Evolutionary conservation across 1,140 invertebrate species (phyloP), one percentile per base, ranked within the genome.

Genomic region (Chymomyza costata): DNA sequence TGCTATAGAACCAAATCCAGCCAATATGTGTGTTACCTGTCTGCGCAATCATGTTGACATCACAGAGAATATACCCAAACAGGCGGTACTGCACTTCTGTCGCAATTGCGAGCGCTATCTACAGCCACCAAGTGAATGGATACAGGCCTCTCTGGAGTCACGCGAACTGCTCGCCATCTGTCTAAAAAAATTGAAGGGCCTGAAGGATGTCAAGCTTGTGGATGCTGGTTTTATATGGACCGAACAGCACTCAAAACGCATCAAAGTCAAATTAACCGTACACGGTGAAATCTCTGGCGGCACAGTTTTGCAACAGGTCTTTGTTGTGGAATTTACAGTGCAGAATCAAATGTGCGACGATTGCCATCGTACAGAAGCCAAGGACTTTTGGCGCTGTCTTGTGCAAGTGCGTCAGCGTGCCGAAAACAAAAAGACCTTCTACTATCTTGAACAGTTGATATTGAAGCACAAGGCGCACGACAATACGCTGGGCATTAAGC

Each of bases 211-310:
- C 0, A 94, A 94, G 83, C 86, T 99, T 3, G 89, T 98, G 34
- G 97, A 99, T 90, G 98, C 98, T 41, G 92, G 92, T 3, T 99
- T 99, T 88, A 90, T 98, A 2, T 99, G 98, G 97, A 99, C 98
- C 21, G 98, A 99, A 84, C 97, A 98, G 48, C 98, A 99, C 89
- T 99, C 97, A 0, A 97, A 97, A 86, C 90, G 98, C 54, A 91
- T 99, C 17, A 99, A 99, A 88, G 92, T 99, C 0, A 99, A 99
- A 88, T 84, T 99, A 40, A 97, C 95, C 2, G 92, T 99, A n/a
- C 96, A 99, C 85, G 96, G 94, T 57, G 97, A 99, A 89, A 94
- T 96, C 2, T 87, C 93, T 65, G 91, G 91, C 35, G 93, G 93
- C 51, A 90, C 93, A n/a, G 88, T 95, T 31, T 85, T 96, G 1